Conservation (phyloP, 2,888 invertebrate species). For the Torymus tubicola region DNA sequence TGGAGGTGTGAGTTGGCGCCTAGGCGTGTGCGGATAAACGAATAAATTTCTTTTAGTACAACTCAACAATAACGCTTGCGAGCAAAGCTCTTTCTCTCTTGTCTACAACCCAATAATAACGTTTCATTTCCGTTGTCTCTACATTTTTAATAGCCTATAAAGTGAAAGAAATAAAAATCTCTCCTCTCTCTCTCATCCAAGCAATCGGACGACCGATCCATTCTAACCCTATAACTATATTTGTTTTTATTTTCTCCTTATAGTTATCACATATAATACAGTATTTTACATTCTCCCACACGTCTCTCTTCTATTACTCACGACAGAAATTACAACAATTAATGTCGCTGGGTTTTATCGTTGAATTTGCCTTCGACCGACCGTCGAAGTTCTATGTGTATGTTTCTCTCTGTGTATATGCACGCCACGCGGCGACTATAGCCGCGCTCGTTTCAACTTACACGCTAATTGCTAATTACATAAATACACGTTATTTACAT, state of each 20-base stretch:
- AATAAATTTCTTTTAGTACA: background rate
- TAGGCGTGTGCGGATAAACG: constrained; percentile 16
- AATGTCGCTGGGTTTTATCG: background rate
- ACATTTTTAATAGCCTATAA: no score
- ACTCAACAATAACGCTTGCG: constrained; percentile 40
- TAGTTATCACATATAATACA: constrained; percentile 75
- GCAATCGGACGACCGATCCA: no score
- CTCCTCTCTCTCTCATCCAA: constrained; percentile 31
- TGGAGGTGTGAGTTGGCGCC: constrained; percentile 3
- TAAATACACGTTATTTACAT: constrained; percentile 75
- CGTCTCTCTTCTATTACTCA: constrained; percentile 23
- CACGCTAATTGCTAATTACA: constrained; percentile 70
- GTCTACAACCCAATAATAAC: constrained; percentile 8
- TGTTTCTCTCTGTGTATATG: no score
- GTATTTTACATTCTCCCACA: constrained; percentile 70
- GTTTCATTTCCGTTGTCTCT: no score
- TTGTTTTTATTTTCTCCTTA: constrained; percentile 60
- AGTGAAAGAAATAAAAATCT: constrained; percentile 18
- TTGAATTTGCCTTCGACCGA: constrained; percentile 31
- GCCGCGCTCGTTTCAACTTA: constrained; percentile 46
- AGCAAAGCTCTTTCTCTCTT: constrained; percentile 43
- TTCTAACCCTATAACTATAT: no score
- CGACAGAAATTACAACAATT: constrained; percentile 29
- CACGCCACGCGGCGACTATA: background rate
- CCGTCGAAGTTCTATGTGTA: background rate